Base-by-base conservation (phyloP, 1,140 invertebrate species). In the Bombus picipes region DNA sequence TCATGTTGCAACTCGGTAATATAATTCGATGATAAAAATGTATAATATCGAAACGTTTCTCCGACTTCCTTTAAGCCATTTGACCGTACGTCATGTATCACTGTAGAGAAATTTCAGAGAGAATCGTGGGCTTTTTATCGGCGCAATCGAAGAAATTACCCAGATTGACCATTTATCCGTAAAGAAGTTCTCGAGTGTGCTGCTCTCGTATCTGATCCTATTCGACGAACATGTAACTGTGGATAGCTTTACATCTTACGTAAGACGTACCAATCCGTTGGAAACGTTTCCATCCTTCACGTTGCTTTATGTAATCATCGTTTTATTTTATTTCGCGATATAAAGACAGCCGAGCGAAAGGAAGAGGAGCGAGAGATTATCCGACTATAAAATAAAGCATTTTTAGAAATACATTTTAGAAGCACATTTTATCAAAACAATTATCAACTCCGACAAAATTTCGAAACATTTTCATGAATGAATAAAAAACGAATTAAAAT, bases 231-330 rank as follows among this genome's bases (percentile, higher is more conserved):
- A 32, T 25, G 66, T 37, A 81, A 81, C 28, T 18, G 1, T 13
- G 37, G 28, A 5, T 18, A 25, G 8, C 39, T 34, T 66, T 78
- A 32, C n/a, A 78, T 43, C 32, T 79, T 47, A 68, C 41, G 32
- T 68, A 79, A 79, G 41, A 25, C 25, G 32, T 32, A 65, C 0
- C 39, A 28, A 68, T 34, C n/a, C 25, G 41, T 25, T 32, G 41
- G 13, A 34, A 68, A 34, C 22, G 62, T 68, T 18, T 79, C 32
- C 41, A 47, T 68, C 39, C 22, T 66, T 1, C 5, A 9, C 32
- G 3, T 34, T 37, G 18, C 62, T 66, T 79, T 79, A 79, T 68
- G 22, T 37, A 79, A 79, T 68, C 62, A 32, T 37, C 41, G n/a
- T 68, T 34, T 68, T 47, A 47, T 22, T 34, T 34, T 47, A 66